Evolutionary conservation across 2,888 invertebrate genomes (phyloP), one percentile per base, ranked within the genome.

Genomic region (Panzeria rudis): DNA sequence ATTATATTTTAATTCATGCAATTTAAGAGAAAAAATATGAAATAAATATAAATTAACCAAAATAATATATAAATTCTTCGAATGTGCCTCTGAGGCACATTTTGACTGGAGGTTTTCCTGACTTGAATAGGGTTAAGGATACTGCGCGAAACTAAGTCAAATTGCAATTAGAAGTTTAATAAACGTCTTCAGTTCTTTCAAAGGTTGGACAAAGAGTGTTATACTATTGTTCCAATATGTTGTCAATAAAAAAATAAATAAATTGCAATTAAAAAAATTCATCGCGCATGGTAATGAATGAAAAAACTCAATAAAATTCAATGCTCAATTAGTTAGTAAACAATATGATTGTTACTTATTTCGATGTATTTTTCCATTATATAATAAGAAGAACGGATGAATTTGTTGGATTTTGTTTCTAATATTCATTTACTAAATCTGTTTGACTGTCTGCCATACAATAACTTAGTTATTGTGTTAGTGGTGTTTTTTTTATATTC

Each of bases 281-380:
- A 81, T 62, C 62, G 61, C 61, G 61, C 32, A 32, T 75, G 80
- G 61, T 75, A 75, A 61, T 66, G 73, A 79, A 61, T 35, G 17
- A 41, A 62, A 25, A 41, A n/a, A 25, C n/a, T 59, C 52, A 68
- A 59, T 44, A 17, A 59, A 68, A 59, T 23, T 54, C 66, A 41
- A 54, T 76, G 32, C 17, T 72, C 23, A 35, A 52, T 79, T 62
- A 52, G 13, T 79, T 62, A 52, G 13, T 35, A 35, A 71, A 66
- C 80, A 61, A 73, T 23, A 59, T 44, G 23, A 54, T 25, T 41
- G 29, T 69, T 50, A 52, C 35, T 69, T 61, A 17, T n/a, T 64
- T 69, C 25, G n/a, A 44, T 54, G 15, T 17, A 54, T 38, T 17
- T 54, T 66, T 47, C 15, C 5, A 52, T 54, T 69, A n/a, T 52